A percentile compares a stretch with the other conserved stretches of the same genome.
Evolutionary conservation across 2,113 vertebrate genomes (phyloP).

Genomic region (Phylloscopus trochiloides): DNA sequence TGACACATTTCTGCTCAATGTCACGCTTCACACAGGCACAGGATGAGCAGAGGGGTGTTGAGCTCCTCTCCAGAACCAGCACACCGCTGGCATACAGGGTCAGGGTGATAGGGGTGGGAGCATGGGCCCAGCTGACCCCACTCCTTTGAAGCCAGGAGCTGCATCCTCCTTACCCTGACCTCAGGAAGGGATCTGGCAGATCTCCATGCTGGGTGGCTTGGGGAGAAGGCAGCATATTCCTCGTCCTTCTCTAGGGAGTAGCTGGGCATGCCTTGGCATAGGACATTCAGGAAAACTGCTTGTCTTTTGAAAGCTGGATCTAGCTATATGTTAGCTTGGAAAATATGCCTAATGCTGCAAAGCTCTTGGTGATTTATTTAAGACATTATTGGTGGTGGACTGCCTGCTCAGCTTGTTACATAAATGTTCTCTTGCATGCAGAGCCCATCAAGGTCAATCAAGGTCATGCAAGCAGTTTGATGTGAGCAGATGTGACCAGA

Average conservation of each 20-base stretch:
- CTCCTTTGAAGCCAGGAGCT: rapidly evolving
- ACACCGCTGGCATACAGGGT: rapidly evolving
- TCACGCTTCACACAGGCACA: background rate
- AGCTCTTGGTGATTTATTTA: background rate
- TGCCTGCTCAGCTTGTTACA: background rate
- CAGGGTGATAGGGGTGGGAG: background rate
- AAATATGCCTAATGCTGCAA: background rate
- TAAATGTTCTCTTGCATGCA: background rate
- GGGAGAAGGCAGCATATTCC: background rate
- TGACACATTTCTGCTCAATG: background rate
- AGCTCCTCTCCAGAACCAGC: background rate
- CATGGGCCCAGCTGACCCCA: rapidly evolving
- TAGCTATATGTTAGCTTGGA: background rate
- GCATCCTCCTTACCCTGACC: background rate
- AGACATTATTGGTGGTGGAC: background rate
- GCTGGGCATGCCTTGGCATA: rapidly evolving
- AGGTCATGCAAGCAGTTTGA: background rate
- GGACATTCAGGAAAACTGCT: background rate
- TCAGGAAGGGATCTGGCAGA: background rate
- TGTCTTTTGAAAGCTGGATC: background rate
- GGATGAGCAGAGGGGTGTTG: rapidly evolving
- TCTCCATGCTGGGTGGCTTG: rapidly evolving
- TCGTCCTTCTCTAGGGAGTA: background rate
- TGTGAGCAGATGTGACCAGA: background rate
- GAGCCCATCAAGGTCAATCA: background rate